These are phyloP conservation scores for Rhagium mordax DNA, from an alignment of 2,888 invertebrate genomes.

Conservation along the genomic window DNA sequence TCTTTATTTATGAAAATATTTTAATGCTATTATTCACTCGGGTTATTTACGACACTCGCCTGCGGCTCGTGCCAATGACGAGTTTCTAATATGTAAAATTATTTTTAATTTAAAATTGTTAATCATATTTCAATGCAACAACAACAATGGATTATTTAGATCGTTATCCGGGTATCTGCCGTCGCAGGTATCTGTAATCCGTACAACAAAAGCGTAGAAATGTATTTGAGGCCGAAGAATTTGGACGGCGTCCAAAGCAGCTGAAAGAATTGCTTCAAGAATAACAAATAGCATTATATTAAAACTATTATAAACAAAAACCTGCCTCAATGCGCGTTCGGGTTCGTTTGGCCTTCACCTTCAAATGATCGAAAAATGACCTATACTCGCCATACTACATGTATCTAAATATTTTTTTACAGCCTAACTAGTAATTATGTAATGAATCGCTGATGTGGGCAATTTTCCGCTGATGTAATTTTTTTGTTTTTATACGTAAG, in stretches of 20 bases:
- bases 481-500: no score
- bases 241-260: constrained; percentile 2
- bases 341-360: constrained; percentile 39
- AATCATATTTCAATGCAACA: neutral
- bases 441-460: neutral
- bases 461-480: neutral
- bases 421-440: constrained; percentile 5
- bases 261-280: neutral
- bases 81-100: no score
- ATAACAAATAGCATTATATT: constrained; percentile 14
- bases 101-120: no score
- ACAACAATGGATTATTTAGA: neutral
- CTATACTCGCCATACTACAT: constrained; percentile 29
- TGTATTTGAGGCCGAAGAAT: constrained; percentile 2
- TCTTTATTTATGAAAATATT: no score
- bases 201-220: constrained; percentile 3
- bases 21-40: no score
- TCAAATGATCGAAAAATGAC: constrained; percentile 38
- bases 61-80: no score
- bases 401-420: constrained; percentile 35
- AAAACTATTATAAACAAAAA: constrained; percentile 25
- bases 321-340: constrained; percentile 22
- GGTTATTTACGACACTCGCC: no score
- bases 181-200: neutral
- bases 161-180: neutral